Evolutionary conservation across 2,797 vertebrate genomes (phyloP).

Genomic region (Acanthurus lineatus): DNA sequence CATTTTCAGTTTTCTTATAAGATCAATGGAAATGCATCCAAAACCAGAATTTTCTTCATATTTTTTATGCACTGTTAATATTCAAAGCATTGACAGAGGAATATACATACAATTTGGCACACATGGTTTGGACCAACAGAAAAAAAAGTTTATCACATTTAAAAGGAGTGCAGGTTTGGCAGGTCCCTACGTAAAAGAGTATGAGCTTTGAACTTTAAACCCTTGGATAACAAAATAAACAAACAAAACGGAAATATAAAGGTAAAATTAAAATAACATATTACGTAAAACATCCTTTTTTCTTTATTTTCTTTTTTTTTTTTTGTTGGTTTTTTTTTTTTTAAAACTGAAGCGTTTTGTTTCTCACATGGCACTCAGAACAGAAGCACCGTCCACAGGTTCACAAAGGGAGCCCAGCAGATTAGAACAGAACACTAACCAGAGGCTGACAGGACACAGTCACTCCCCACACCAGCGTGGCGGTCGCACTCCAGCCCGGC

Average conservation of each 20-base stretch:
- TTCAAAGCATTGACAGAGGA: constrained; percentile 86
- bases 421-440: constrained; percentile 85
- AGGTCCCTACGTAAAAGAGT: constrained; percentile 75
- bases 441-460: constrained; percentile 83
- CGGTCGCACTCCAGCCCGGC: constrained; percentile 73
- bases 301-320: constrained; percentile 21
- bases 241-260: constrained; percentile 72
- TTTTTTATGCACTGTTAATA: constrained; percentile 85
- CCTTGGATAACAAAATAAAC: constrained; percentile 79
- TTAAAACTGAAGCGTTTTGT: constrained; percentile 81
- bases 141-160: constrained; percentile 82
- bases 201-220: constrained; percentile 87
- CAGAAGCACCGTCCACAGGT: constrained; percentile 86
- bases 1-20: constrained; percentile 62
- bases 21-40: constrained; percentile 79
- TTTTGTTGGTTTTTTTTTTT: neutral
- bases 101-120: constrained; percentile 87
- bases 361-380: constrained; percentile 84
- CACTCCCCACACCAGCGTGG: constrained; percentile 83
- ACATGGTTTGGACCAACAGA: constrained; percentile 85
- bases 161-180: constrained; percentile 78
- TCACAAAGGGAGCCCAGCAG: constrained; percentile 86
- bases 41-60: constrained; percentile 75
- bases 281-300: constrained; percentile 80
- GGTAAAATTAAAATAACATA: constrained; percentile 81